Conservation (phyloP, 2,113 vertebrate species). For the Sprattus sprattus region DNA sequence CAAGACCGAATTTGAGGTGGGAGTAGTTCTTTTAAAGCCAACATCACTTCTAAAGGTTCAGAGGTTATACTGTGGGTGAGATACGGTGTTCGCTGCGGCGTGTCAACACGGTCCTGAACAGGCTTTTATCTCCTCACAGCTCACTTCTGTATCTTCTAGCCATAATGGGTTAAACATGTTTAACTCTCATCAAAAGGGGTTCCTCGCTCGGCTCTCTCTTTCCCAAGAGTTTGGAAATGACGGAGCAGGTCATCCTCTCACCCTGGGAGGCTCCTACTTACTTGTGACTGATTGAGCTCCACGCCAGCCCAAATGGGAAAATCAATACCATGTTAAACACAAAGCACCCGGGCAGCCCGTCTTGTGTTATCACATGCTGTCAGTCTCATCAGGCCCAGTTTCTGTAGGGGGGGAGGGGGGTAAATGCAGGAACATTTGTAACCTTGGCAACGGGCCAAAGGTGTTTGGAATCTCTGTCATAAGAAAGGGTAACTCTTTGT, state of each 20-base stretch:
- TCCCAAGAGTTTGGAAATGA: background rate
- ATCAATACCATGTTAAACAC: conserved; percentile 52
- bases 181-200: conserved; percentile 22
- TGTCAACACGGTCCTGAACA: background rate
- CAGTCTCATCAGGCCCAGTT: background rate
- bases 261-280: conserved; percentile 36
- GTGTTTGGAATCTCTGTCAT: background rate
- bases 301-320: conserved; percentile 53
- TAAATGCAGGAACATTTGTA: background rate
- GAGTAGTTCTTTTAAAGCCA: conserved; percentile 15
- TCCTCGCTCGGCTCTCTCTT: conserved; percentile 41
- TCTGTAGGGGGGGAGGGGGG: background rate
- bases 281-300: conserved; percentile 54
- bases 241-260: conserved; percentile 18
- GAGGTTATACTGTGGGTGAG: background rate
- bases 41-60: conserved; percentile 18
- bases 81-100: background rate
- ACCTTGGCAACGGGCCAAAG: background rate
- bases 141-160: conserved; percentile 17
- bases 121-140: conserved; percentile 18
- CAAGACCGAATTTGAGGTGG: background rate
- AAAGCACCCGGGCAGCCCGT: conserved; percentile 21
- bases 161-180: conserved; percentile 28
- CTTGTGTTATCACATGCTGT: conserved; percentile 45
- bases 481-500: background rate